Evolutionary conservation across 2,888 invertebrate genomes (phyloP), one percentile per base, ranked within the genome.

Genomic region (Brachyptera putata): DNA sequence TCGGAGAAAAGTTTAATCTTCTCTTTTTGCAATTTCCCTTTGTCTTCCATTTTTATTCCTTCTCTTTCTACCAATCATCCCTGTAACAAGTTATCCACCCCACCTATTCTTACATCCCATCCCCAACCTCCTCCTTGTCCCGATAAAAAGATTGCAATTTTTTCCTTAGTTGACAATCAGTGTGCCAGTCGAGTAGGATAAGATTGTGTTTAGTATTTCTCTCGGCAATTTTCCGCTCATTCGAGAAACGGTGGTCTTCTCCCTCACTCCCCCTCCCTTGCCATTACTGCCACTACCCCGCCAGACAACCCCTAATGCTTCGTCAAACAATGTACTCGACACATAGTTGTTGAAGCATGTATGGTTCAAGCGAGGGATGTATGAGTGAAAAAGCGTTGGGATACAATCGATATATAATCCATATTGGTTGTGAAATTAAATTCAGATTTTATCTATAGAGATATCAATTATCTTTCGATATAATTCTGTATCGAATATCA

Each of bases 161-260:
- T 53, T 53, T 36, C 53, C 53, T 34, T 53, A 53, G 53, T 53
- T 53, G 53, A 53, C 53, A 53, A 53, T 53, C 53, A 36, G 21
- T 7, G 30, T 11, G 46, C 53, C 21, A 53, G 34, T 36, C 30
- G 50, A n/a, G n/a, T n/a, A n/a, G n/a, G n/a, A 50, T 50, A 36
- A 53, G 53, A 58, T 61, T 57, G 41, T 59, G 55, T 59, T 55
- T 46, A 57, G 60, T 62, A 62, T 62, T 60, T 60, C 62, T 59
- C 60, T n/a, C n/a, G n/a, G 56, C 60, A 62, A 62, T 62, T 62
- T 62, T 62, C 57, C 56, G 56, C 62, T 62, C 62, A 59, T 62
- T 62, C 62, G 53, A 14, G 36, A 53, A 11, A 22, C 36, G 34
- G 21, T 18, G 53, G 53, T 16, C 36, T 18, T 21, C 34, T 21